Percentiles rank a stretch among this genome's conserved stretches.
These are phyloP conservation scores for Drosophila rubida DNA, from an alignment of 2,888 invertebrate genomes.

Conservation along the genomic window DNA sequence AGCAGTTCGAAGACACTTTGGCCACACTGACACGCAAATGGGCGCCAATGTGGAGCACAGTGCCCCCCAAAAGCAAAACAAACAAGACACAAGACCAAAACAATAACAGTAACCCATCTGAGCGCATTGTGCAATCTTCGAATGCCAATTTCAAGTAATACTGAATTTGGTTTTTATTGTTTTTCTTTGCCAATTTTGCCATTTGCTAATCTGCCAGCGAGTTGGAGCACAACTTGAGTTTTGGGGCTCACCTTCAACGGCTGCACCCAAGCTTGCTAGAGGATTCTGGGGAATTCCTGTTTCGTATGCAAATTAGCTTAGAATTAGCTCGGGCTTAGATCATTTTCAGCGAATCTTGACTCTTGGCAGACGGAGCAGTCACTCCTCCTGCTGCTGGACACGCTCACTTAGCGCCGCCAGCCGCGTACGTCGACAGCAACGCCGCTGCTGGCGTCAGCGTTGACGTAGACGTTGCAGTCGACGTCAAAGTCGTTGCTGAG, in stretches of 20 bases:
- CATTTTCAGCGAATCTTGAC: constrained; percentile 28
- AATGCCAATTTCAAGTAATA: constrained; percentile 12
- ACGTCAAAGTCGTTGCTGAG: constrained; percentile 43
- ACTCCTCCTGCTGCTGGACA: constrained; percentile 39
- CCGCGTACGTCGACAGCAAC: constrained; percentile 5
- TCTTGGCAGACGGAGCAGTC: constrained; percentile 1
- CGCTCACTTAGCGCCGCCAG: constrained; percentile 34
- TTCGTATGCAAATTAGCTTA: constrained; percentile 57
- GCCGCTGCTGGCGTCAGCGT: constrained; percentile 4
- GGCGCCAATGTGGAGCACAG: constrained; percentile 49
- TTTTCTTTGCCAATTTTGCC: constrained; percentile 1
- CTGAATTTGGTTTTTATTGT: not conserved
- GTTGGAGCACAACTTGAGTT: constrained; percentile 16
- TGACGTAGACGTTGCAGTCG: not conserved
- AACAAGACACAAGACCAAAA: constrained; percentile 9
- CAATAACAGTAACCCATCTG: not conserved
- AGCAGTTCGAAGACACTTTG: constrained; percentile 35
- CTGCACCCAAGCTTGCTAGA: constrained; percentile 27
- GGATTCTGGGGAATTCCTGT: constrained; percentile 67
- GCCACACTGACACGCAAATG: constrained; percentile 51
- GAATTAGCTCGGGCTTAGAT: constrained; percentile 60
- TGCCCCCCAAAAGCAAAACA: constrained; percentile 10
- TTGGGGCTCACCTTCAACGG: constrained; percentile 35
- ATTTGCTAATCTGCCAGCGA: constrained; percentile 16
- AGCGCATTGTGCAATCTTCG: constrained; percentile 41